Percentiles rank a stretch among this genome's conserved stretches.
Conservation (phyloP, 2,888 invertebrate species). For the Caenorhabditis sp. region DNA sequence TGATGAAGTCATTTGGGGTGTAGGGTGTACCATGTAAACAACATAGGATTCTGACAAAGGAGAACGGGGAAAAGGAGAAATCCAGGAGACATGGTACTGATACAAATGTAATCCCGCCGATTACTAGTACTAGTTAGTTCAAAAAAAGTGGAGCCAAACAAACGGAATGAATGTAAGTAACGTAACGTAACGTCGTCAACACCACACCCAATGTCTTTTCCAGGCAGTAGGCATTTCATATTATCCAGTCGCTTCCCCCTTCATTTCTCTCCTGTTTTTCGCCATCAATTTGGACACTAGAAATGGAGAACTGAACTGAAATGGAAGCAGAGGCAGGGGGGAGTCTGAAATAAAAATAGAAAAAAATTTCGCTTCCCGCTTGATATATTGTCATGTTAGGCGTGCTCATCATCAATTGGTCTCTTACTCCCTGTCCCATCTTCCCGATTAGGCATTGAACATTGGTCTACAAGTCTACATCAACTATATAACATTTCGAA, state of each 20-base stretch:
- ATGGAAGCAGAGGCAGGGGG: background rate
- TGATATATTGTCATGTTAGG: slow-evolving; percentile 25
- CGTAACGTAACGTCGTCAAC: slow-evolving; percentile 28
- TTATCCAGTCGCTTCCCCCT: slow-evolving; percentile 7
- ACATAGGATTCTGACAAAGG: slow-evolving; percentile 8
- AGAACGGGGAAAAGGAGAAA: background rate
- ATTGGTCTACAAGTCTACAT: slow-evolving; percentile 32
- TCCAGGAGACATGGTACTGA: background rate
- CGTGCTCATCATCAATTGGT: slow-evolving; percentile 8
- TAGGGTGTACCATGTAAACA: slow-evolving; percentile 57
- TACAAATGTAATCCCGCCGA: slow-evolving; percentile 18
- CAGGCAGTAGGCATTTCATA: slow-evolving; percentile 12
- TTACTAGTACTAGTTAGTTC: too few relatives aligned
- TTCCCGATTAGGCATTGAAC: slow-evolving; percentile 1
- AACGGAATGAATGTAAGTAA: too few relatives aligned
- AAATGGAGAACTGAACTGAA: slow-evolving; percentile 8
- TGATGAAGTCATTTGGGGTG: slow-evolving; percentile 57
- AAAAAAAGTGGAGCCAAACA: slow-evolving; percentile 8
- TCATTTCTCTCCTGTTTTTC: slow-evolving; percentile 20
- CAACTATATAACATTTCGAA: slow-evolving; percentile 34
- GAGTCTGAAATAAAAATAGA: background rate
- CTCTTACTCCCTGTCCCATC: too few relatives aligned
- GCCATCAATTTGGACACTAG: slow-evolving; percentile 16
- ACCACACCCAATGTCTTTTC: slow-evolving; percentile 37
- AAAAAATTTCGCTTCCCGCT: background rate